A percentile compares a stretch with the other conserved stretches of the same genome.
phyloP scores from a whole-genome alignment of 2,797 vertebrate species.

The Clarias laeviceps region DNA sequence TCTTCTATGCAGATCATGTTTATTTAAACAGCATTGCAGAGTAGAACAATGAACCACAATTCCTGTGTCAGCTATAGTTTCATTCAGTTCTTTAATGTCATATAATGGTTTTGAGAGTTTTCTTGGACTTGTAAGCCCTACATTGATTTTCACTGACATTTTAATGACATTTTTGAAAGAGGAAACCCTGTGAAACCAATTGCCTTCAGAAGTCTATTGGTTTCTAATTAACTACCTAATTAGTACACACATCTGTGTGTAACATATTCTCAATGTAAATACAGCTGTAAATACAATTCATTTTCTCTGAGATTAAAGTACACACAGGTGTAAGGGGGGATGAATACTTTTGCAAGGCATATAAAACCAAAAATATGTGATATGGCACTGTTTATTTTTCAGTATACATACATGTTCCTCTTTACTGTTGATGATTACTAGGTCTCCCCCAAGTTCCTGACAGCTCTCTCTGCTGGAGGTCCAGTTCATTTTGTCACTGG shows the following conservation, averaged over 20 bases:
- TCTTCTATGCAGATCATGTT: background rate
- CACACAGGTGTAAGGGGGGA: no score
- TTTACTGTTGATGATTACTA: conserved; percentile 35
- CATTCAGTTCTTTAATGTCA: background rate
- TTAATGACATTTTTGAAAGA: no score
- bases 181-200: no score
- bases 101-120: background rate
- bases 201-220: no score
- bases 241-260: no score
- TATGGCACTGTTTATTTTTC: background rate
- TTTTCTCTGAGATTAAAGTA: no score
- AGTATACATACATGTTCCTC: conserved; percentile 44
- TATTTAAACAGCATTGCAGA: background rate
- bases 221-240: no score
- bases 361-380: background rate
- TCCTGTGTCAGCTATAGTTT: background rate
- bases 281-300: no score
- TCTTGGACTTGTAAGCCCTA: background rate
- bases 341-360: no score
- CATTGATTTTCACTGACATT: background rate
- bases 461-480: conserved; percentile 30
- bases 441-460: conserved; percentile 36
- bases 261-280: no score
- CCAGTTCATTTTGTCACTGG: conserved; percentile 26
- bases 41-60: background rate